A percentile compares a stretch with the other conserved stretches of the same genome.
phyloP scores from a whole-genome alignment of 2,113 vertebrate genomes.

The Nicator chloris region DNA sequence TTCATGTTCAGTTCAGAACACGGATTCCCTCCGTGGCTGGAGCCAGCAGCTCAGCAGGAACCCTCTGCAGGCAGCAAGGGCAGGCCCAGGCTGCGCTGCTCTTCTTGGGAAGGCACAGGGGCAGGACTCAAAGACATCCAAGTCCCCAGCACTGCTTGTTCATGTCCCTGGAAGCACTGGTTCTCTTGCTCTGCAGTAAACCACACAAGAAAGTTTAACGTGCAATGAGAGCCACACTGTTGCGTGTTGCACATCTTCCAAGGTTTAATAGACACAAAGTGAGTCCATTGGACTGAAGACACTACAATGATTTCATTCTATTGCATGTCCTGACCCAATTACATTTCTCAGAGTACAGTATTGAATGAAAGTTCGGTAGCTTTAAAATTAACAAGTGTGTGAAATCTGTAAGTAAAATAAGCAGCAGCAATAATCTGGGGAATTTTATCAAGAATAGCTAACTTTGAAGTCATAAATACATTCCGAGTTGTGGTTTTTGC shows the following conservation, averaged over 20 bases:
- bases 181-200: not conserved
- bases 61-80: fast-evolving
- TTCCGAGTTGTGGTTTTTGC: constrained; percentile 78
- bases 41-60: not conserved
- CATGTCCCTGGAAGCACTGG: fast-evolving
- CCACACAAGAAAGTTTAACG: too few species aligned
- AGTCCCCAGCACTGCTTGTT: not conserved
- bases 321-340: constrained; percentile 59
- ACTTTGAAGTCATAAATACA: constrained; percentile 89
- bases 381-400: constrained; percentile 62
- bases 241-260: constrained; percentile 49
- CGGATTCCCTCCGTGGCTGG: fast-evolving
- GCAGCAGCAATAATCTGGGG: constrained; percentile 79
- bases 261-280: constrained; percentile 68
- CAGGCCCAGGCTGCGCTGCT: not conserved
- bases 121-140: not conserved
- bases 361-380: constrained; percentile 40
- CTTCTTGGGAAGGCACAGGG: not conserved
- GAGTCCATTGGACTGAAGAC: constrained; percentile 61
- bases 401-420: constrained; percentile 72
- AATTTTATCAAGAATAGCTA: constrained; percentile 74
- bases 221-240: not conserved
- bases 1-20: not conserved
- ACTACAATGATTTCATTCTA: constrained; percentile 60
- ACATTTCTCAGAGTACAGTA: constrained; percentile 61